Base-by-base conservation (phyloP, 2,113 vertebrate species). In the Lycaon pictus region DNA sequence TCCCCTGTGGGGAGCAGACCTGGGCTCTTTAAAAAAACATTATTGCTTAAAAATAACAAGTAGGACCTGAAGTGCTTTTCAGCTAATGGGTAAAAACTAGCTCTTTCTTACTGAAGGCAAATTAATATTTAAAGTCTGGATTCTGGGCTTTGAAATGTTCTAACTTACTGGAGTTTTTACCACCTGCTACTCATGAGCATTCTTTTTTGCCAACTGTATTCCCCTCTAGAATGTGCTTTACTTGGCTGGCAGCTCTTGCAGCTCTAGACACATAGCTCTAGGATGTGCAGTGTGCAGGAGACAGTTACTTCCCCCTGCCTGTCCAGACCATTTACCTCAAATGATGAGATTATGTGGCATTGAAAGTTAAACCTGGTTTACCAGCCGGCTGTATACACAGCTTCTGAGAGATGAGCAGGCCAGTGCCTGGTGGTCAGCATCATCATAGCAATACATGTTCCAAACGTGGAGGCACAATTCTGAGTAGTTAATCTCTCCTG, bases 121-220 rank as follows among this genome's bases (percentile, higher is more conserved):
- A 88, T 95, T 79, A 85, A 94, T 96, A 93, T 97, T 94, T 95
- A 88, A 96, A 95, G 53, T 81, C 80, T 63, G 27, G 69, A 55
- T 92, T 92, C 88, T 95, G 79, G 83, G 86, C 58, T 96, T 71
- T 1, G 23, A 74, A 67, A 79, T 82, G n/a, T 35, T 93, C 77
- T 72, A 55, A 93, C 27, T 96, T 80, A 15, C 25, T 76, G 51
- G 89, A 17, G 29, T 67, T 91, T 91, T 88, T 0, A 16, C 83
- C 81, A 77, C 76, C 69, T 96, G 90, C 79, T 65, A 4, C 72
- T 35, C 81, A 60, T n/a, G 76, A 48, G 55, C 12, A 0, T 58
- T 87, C 7, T 77, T 83, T 76, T 88, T 19, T 67, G 82, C 60
- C 48, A 25, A 95, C 32, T 53, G 11, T 19, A 29, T 9, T 43